Percentiles rank a stretch among this genome's conserved stretches.
Evolutionary conservation across 1,140 invertebrate species (phyloP).

Genomic region (Cardiocondyla obscurior): DNA sequence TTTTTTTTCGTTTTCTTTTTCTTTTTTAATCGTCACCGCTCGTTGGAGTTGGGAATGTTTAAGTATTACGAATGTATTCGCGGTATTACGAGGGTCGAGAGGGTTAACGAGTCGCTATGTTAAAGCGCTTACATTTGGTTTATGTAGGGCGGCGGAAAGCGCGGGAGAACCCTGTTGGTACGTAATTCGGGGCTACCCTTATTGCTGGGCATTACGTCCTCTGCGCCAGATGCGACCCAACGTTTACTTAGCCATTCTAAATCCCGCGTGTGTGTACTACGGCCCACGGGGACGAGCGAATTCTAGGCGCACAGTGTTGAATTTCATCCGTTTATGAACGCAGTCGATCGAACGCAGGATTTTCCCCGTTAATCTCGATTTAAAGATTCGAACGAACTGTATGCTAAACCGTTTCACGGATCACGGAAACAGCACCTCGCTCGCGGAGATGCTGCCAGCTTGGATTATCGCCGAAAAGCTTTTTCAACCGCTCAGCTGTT

Average conservation of each 20-base stretch:
- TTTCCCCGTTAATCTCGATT: conserved; percentile 62
- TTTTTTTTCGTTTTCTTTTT: too few relatives aligned
- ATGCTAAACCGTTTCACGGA: background rate
- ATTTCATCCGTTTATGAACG: conserved; percentile 56
- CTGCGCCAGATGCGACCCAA: conserved; percentile 75
- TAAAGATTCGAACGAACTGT: conserved; percentile 31
- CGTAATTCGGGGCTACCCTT: conserved; percentile 66
- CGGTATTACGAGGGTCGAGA: background rate
- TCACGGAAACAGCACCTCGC: background rate
- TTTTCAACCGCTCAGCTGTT: background rate
- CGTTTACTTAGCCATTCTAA: conserved; percentile 61
- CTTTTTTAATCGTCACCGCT: background rate
- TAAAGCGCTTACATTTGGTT: conserved; percentile 39
- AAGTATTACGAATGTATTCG: conserved; percentile 31
- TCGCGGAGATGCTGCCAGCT: conserved; percentile 5
- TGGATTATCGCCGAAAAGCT: conserved; percentile 26
- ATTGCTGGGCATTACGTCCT: conserved; percentile 73
- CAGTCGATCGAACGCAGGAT: conserved; percentile 50
- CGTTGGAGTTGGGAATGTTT: background rate
- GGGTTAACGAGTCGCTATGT: conserved; percentile 27
- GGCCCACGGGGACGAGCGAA: too few relatives aligned
- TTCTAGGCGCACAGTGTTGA: conserved; percentile 11
- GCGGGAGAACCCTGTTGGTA: conserved; percentile 13
- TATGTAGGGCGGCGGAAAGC: conserved; percentile 12
- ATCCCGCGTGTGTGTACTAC: conserved; percentile 22